A percentile compares a stretch with the other conserved stretches of the same genome.
Conservation (phyloP, 2,888 invertebrate genomes). For the Hirtodrosophila trivittata region DNA sequence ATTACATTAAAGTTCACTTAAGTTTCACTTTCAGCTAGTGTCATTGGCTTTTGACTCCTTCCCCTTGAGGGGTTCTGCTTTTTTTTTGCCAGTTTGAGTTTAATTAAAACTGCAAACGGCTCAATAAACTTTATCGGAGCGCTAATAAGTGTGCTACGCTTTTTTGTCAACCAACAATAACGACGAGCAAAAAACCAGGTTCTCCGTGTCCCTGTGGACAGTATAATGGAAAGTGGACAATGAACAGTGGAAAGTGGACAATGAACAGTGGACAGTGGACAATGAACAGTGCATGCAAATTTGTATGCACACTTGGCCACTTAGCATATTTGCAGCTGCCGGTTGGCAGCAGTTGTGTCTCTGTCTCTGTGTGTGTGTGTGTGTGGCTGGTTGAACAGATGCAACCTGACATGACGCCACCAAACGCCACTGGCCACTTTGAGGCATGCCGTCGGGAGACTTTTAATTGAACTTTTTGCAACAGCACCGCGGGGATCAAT, state of each 20-base stretch:
- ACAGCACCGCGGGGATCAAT: conserved; percentile 76
- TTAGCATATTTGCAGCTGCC: conserved; percentile 57
- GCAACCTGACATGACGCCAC: background rate
- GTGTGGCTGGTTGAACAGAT: conserved; percentile 1
- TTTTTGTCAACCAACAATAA: conserved; percentile 25
- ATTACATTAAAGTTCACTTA: background rate
- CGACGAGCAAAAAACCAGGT: conserved; percentile 10
- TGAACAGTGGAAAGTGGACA: conserved; percentile 8
- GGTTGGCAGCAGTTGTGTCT: conserved; percentile 27
- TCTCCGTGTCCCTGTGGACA: background rate
- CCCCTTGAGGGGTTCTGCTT: background rate
- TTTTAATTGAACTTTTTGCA: conserved; percentile 77
- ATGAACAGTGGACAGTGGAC: conserved; percentile 10
- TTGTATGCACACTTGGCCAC: conserved; percentile 50
- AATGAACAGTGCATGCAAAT: conserved; percentile 31
- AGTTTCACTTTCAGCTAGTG: conserved; percentile 16
- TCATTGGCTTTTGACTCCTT: conserved; percentile 9
- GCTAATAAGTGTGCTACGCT: conserved; percentile 52
- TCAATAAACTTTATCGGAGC: conserved; percentile 44
- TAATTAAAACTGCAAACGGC: conserved; percentile 42
- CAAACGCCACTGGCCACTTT: conserved; percentile 29
- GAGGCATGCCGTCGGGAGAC: conserved; percentile 47
- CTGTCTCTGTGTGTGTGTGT: conserved; percentile 8
- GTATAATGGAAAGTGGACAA: conserved; percentile 9
- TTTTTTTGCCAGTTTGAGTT: conserved; percentile 20